phyloP scores from a whole-genome alignment of 1,140 invertebrate genomes.

The Caerostris darwini region DNA sequence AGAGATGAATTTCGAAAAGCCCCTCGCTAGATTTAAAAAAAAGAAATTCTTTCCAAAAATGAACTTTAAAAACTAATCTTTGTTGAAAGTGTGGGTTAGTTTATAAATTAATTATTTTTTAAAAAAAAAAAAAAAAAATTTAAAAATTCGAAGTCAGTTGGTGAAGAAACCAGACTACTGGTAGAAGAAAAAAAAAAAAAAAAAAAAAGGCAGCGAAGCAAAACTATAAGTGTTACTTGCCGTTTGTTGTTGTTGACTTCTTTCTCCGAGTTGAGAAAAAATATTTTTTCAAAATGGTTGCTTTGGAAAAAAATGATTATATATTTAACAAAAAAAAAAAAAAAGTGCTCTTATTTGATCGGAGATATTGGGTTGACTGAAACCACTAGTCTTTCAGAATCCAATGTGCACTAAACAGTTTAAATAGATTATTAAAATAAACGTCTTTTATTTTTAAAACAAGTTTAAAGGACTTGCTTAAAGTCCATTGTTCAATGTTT shows the following conservation, averaged over 20 bases:
- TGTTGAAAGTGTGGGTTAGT: neutral
- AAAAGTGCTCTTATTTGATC: slow-evolving; percentile 75
- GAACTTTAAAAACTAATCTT: neutral
- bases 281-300: slow-evolving; percentile 38
- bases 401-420: neutral
- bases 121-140: neutral
- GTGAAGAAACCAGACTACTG: neutral
- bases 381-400: slow-evolving; percentile 72
- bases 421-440: slow-evolving; percentile 46
- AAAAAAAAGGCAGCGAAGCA: neutral
- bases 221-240: neutral
- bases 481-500: neutral
- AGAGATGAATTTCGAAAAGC: neutral
- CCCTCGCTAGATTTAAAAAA: neutral
- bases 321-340: slow-evolving; percentile 11
- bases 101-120: neutral
- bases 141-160: neutral
- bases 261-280: neutral
- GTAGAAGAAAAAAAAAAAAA: neutral
- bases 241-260: slow-evolving; percentile 58
- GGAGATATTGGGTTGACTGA: slow-evolving; percentile 57
- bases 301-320: slow-evolving; percentile 28
- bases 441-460: slow-evolving; percentile 46
- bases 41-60: neutral
- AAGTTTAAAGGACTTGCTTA: neutral